A percentile compares a stretch with the other conserved stretches of the same genome.
These are phyloP conservation scores for Theonella swinhoei DNA, from an alignment of 37 sponge, comb jelly and placozoan genomes.

Conservation along the genomic window DNA sequence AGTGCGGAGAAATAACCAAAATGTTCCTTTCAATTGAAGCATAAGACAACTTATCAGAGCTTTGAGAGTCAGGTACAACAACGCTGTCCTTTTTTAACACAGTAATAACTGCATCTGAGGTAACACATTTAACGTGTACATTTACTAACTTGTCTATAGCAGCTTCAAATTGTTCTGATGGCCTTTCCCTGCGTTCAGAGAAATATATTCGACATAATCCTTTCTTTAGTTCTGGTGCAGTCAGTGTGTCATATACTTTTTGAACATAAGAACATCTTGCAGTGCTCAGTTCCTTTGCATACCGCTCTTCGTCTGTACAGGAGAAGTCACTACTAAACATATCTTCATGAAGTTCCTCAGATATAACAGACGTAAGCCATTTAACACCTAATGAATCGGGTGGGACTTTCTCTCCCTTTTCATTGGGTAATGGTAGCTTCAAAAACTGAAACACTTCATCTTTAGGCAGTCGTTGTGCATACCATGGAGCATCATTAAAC, in stretches of 20 bases:
- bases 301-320: conserved; percentile 45
- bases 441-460: background rate
- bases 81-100: conserved; percentile 4
- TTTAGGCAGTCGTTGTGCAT: background rate
- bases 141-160: background rate
- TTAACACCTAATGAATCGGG: conserved; percentile 49
- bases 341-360: conserved; percentile 37
- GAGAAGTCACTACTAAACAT: background rate
- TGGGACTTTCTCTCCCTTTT: conserved; percentile 5
- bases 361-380: conserved; percentile 15
- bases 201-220: conserved; percentile 41
- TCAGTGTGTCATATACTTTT: background rate
- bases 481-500: conserved; percentile 57
- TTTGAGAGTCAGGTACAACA: conserved; percentile 13
- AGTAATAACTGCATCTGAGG: conserved; percentile 1
- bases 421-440: conserved; percentile 24
- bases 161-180: background rate
- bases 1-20: conserved; percentile 44
- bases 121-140: background rate
- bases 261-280: conserved; percentile 2
- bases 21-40: background rate
- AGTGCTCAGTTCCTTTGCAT: background rate
- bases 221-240: conserved; percentile 6
- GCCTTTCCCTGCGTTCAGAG: conserved; percentile 3
- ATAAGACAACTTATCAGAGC: background rate